Evolutionary conservation across 2,113 vertebrate genomes (phyloP), one percentile per base, ranked within the genome.

Genomic region (Nibea coibor): DNA sequence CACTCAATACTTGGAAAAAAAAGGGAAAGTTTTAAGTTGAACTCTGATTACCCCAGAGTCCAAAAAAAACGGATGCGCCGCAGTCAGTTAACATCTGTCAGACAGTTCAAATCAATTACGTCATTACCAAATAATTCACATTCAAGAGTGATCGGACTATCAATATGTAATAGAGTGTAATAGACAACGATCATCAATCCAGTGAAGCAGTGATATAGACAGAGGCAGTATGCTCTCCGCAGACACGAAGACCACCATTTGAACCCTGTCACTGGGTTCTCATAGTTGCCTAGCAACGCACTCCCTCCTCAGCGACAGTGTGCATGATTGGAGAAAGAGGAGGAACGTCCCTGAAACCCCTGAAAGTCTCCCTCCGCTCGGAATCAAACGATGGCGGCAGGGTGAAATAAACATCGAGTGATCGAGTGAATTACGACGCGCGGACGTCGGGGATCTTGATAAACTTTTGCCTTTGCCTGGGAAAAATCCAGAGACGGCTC

Each of bases 201-300:
- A 81, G 5, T 74, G 69, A 80, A 78, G 68, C 50, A 26, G 76
- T 16, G 45, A 28, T 62, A 54, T 10, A 75, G 59, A 83, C 59
- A 22, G 64, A 74, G 35, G 68, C 54, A 75, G 59, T 20, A 61
- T 0, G 3, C 61, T 74, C 82, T 78, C 73, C n/a, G 67, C 87
- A 91, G 83, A 89, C 66, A 75, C 76, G 24, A 75, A 82, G 81
- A 90, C 88, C 87, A 90, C 81, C 79, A 74, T 91, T 90, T 91
- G 90, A 94, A 93, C 90, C 85, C 81, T 80, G 87, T 92, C 90
- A 88, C 81, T 35, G 51, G 83, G 86, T 87, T 93, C 90, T 88
- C 85, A 72, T 91, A 91, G 95, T 96, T 95, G 91, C 95, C 91
- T 94, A 93, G 95, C 95, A 95, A 96, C 95, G 35, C 85, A 78